Evolutionary conservation across 2,888 invertebrate species (phyloP), one percentile per base, ranked within the genome.

Genomic region (Drosophila peninsularis): DNA sequence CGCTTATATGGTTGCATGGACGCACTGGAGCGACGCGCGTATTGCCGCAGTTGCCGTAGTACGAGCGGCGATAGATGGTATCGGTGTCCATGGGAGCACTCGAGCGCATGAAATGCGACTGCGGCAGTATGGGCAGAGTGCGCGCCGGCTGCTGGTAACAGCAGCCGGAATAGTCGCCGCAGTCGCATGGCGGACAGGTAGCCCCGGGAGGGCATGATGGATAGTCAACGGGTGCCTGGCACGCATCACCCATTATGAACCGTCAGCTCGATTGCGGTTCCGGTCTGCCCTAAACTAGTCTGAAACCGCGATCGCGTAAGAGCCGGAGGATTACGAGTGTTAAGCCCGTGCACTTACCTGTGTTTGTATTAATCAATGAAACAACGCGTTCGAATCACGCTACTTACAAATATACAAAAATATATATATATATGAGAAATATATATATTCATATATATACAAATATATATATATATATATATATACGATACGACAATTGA

Each of bases 1-100:
- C 91, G 1, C 92, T 76, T 5, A 94, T 85, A 67, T 94, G 93
- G 0, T 93, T 90, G 1, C 90, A 69, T 0, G 94, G 94, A 36
- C 91, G 92, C 19, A 93, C 91, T 0, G 94, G 93, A 9, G 71
- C 69, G 0, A 93, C 93, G 4, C 90, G 88, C 10, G 74, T 90
- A 69, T 57, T 90, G 80, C 89, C 95, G 49, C 80, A 80, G 36
- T 93, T 92, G 4, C 94, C 94, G 21, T 94, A 91, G 81, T 94
- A 95, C 0, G 95, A 95, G 77, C 95, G 93, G 65, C 94, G 94
- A 90, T 95, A 95, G 0, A 95, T 94, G 5, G 95, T 95, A 72
- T 94, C 93, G 0, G 90, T 91, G 66, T 95, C 95, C 82, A 95
- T 93, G 0, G 93, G 94, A 0, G 94, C 93, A 0, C 93, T 92